phyloP scores from a whole-genome alignment of 2,888 invertebrate genomes.

The Adelognathus sp. region DNA sequence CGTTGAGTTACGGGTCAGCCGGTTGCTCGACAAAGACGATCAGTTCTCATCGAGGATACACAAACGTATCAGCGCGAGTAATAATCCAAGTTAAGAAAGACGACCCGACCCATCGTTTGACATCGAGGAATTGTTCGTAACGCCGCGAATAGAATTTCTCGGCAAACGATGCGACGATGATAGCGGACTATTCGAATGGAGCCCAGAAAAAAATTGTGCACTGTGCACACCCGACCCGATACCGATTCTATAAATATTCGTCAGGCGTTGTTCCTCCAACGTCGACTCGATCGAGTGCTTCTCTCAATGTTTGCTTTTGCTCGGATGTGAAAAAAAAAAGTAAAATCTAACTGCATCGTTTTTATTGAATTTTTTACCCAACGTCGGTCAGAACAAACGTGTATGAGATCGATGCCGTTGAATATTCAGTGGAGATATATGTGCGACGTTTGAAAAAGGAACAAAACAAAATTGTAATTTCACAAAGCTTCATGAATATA shows the following conservation, averaged over 20 bases:
- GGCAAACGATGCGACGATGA: neutral
- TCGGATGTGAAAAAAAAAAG: neutral
- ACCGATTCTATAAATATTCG: neutral
- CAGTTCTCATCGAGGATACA: slow-evolving; percentile 37
- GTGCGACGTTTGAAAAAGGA: too few species aligned
- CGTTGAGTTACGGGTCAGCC: slow-evolving; percentile 25
- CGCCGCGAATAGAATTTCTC: neutral
- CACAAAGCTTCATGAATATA: neutral
- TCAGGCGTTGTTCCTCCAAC: neutral
- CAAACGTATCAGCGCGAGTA: slow-evolving; percentile 41
- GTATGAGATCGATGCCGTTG: neutral
- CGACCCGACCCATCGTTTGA: slow-evolving; percentile 27
- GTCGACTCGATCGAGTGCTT: too few species aligned
- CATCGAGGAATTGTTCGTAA: neutral
- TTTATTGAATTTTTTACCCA: neutral
- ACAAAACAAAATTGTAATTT: slow-evolving; percentile 11
- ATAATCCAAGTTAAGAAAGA: slow-evolving; percentile 30
- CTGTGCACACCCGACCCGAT: neutral
- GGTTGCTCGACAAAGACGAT: neutral
- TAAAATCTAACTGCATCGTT: neutral
- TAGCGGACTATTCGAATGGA: neutral
- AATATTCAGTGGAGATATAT: neutral
- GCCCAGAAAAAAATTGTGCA: neutral
- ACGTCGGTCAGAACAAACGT: slow-evolving; percentile 1
- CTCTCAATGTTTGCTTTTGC: too few species aligned